A percentile compares a stretch with the other conserved stretches of the same genome.
phyloP scores from a whole-genome alignment of 2,113 vertebrate species.

The Donacobius atricapilla region DNA sequence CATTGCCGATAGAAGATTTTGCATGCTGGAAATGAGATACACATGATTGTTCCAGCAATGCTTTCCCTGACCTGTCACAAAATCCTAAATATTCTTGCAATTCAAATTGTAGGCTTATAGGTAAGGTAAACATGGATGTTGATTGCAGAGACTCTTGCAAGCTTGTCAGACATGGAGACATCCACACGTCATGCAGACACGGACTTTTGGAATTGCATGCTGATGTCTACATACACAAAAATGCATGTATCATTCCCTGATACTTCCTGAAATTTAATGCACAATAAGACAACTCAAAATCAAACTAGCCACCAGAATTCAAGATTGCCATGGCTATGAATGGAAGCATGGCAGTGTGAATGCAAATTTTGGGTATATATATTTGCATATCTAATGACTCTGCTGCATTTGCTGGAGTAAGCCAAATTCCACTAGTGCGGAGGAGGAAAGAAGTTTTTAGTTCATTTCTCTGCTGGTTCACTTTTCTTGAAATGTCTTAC shows the following conservation, averaged over 20 bases:
- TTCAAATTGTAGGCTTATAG: neutral
- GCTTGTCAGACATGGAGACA: neutral
- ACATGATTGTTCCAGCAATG: neutral
- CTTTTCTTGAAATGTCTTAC: neutral
- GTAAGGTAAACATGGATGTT: neutral
- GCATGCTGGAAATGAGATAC: slow-evolving; percentile 11
- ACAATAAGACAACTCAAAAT: neutral
- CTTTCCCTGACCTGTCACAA: neutral
- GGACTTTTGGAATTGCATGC: neutral
- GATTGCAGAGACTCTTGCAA: neutral
- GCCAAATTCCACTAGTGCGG: neutral
- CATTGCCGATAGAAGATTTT: neutral
- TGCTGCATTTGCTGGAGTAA: neutral
- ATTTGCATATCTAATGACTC: neutral
- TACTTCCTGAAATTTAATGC: neutral
- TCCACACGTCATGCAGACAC: neutral
- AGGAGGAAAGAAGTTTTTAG: neutral
- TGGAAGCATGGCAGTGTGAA: neutral
- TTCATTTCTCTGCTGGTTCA: neutral
- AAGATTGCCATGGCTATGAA: neutral
- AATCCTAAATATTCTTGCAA: neutral
- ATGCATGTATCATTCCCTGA: neutral
- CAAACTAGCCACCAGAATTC: neutral
- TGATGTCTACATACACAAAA: neutral
- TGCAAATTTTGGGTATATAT: neutral